Conservation (phyloP, 2,113 vertebrate species). For the Psophia crepitans region DNA sequence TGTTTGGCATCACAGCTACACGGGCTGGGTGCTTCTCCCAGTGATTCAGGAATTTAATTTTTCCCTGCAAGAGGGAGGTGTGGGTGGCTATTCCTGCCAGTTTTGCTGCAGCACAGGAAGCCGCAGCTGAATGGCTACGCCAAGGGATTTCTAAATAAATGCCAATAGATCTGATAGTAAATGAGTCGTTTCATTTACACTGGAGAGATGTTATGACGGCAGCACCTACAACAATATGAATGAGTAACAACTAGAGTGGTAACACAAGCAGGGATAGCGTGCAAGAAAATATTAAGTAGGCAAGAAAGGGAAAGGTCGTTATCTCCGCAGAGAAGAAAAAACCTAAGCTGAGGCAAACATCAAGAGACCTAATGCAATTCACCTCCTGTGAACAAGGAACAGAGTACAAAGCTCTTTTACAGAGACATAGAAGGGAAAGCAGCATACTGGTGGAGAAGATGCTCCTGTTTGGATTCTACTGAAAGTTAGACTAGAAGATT, state of each 20-base stretch:
- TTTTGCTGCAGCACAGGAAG: background rate
- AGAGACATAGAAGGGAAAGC: background rate
- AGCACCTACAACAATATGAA: background rate
- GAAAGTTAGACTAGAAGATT: background rate
- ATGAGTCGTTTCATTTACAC: background rate
- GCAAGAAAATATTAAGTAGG: background rate
- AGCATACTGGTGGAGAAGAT: background rate
- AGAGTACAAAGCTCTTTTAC: background rate
- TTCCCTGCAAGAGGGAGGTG: background rate
- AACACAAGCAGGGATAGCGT: accelerated
- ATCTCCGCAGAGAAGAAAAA: background rate
- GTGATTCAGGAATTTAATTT: background rate
- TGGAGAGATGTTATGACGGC: background rate
- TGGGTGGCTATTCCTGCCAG: background rate
- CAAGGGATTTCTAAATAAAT: background rate
- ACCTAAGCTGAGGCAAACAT: background rate
- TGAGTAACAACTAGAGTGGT: background rate
- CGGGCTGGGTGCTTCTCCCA: background rate
- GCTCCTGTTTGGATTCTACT: background rate
- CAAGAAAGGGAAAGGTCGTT: background rate
- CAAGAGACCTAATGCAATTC: background rate
- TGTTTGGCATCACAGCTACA: background rate
- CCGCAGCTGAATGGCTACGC: background rate
- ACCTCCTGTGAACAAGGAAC: background rate
- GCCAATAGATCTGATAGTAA: background rate